Base-by-base conservation (phyloP, 2,797 vertebrate genomes). In the Acomys russatus region DNA sequence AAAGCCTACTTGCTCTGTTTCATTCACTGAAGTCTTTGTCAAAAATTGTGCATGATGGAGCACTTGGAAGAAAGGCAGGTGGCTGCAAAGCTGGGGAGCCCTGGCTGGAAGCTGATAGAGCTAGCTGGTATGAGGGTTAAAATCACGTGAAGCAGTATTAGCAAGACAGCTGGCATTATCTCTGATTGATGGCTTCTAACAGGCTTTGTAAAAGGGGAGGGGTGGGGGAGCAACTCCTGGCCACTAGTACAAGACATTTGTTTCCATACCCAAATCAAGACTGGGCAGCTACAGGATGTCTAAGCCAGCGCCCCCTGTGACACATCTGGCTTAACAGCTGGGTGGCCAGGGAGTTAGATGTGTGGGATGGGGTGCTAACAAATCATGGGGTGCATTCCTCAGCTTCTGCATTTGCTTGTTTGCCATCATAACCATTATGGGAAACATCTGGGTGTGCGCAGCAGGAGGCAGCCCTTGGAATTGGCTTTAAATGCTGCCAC, bases 261-360 rank as follows among this genome's bases (percentile, higher is more conserved):
- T 94, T 93, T 91, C 54, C 44, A 30, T 79, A 20, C 25, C 64
- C 35, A 63, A 22, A 4, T 88, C 44, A 14, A 30, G n/a, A 71
- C 79, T 59, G 35, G 63, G 51, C 85, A 88, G 76, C 70, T 61
- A 18, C 93, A 66, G 22, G 25, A 74, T 49, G 68, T 76, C 85
- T 68, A 95, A 66, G 92, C 97, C 90, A 91, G 91, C 92, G 88
- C 92, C 92, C 79, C 88, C 84, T 96, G 95, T 94, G 76, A 25
- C 63, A 92, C 96, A 97, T 97, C 96, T 97, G 98, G 96, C 56
- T 89, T 86, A 88, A 93, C 98, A 97, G 96, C 97, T 96, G 97
- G 96, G 54, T 74, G 68, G 78, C 77, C 83, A 64, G 66, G 70
- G 38, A 90, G 84, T 63, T 18, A 73, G 87, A 56, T 59, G 73